These are phyloP conservation scores for Caenorhabditis sp. DNA, from an alignment of 2,888 invertebrate genomes.

Conservation along the genomic window DNA sequence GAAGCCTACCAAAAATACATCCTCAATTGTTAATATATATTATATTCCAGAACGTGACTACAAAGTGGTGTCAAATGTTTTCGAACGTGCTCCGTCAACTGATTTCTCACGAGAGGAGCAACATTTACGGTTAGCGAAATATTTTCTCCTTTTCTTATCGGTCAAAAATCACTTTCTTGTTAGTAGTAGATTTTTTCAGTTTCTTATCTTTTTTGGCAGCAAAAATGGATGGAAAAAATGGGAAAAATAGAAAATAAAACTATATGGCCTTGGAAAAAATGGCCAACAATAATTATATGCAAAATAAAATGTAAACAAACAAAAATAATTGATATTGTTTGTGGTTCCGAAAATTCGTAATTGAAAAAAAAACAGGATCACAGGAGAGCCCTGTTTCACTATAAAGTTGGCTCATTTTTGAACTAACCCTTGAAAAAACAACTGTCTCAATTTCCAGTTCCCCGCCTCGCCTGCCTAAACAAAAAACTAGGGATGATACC, in stretches of 20 bases:
- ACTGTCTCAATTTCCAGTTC: not conserved
- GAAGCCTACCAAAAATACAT: no score
- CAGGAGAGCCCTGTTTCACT: no score
- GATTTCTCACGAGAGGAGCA: slow-evolving; percentile 34
- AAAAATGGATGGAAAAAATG: not conserved
- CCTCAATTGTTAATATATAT: not conserved
- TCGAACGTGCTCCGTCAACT: slow-evolving; percentile 32
- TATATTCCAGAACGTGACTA: slow-evolving; percentile 26
- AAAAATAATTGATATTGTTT: not conserved
- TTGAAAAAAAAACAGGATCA: no score
- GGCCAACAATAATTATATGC: no score
- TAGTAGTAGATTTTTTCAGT: not conserved
- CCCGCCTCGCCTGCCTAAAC: not conserved
- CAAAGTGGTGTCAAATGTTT: slow-evolving; percentile 35
- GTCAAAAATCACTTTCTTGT: not conserved
- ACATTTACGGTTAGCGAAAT: slow-evolving; percentile 30
- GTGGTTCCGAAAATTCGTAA: no score
- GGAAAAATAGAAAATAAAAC: not conserved
- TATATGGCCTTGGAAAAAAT: no score
- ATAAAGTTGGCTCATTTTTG: no score
- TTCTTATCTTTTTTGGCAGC: not conserved
- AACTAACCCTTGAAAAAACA: no score
- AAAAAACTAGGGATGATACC: not conserved
- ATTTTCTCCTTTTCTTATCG: no score
- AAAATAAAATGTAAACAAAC: no score